phyloP scores from a whole-genome alignment of 2,797 vertebrate genomes.

The Poecilia gillii region DNA sequence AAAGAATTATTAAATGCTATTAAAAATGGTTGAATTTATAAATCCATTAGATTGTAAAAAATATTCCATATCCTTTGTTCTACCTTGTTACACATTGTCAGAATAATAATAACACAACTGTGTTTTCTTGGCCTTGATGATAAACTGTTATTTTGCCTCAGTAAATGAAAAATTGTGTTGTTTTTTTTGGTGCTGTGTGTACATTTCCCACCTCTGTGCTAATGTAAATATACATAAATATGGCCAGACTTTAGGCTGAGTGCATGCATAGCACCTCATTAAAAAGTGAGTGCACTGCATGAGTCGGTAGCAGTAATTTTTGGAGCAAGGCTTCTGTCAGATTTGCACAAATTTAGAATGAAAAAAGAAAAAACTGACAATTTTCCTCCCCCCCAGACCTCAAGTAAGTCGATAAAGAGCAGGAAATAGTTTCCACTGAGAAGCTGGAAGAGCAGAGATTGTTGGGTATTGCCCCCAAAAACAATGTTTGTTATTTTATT shows the following conservation, averaged over 20 bases:
- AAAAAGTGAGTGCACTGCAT: neutral
- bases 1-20: neutral
- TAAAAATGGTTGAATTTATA: neutral
- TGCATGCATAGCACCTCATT: neutral
- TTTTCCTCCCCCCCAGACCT: neutral
- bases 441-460: neutral
- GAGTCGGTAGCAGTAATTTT: neutral
- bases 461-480: neutral
- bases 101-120: neutral
- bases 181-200: neutral
- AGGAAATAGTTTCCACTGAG: neutral
- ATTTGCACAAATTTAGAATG: neutral
- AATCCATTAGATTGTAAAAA: neutral
- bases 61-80: neutral
- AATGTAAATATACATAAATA: neutral
- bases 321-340: neutral
- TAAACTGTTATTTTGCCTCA: neutral
- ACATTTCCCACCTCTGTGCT: neutral
- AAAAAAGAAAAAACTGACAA: neutral
- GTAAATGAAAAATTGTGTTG: neutral
- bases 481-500: conserved; percentile 2
- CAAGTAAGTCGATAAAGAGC: neutral
- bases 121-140: conserved; percentile 1
- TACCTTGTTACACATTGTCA: neutral
- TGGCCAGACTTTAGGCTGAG: neutral